Evolutionary conservation across 2,888 invertebrate genomes (phyloP), one percentile per base, ranked within the genome.

Genomic region (Lithophane socia): DNA sequence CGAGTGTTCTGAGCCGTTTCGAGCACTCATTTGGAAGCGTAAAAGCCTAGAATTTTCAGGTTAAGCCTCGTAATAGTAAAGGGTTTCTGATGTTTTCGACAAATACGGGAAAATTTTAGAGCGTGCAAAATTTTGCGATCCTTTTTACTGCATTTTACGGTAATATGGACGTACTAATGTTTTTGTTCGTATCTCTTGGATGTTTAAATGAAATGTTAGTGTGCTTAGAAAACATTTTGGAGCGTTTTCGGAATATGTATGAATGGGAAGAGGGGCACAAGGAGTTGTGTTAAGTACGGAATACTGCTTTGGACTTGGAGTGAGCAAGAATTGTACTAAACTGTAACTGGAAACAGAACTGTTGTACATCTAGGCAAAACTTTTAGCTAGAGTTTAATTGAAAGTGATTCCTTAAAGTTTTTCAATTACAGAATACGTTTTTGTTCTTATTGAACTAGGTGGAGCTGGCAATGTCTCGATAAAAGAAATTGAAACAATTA

Each of bases 1-100:
- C 87, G 91, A 92, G 92, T 91, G 91, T 92, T 92, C 89, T 89
- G 85, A 91, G 91, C 88, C 88, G 90, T 91, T 91, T 89, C 80
- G 68, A 87, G 88, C 90, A 90, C 90, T 92, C 92, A 90, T 92
- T 92, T 89, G 83, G 82, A 88, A 87, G 87, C 85, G 87, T 91
- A 90, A 92, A 91, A 89, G 91, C 91, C 91, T 90, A 87, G 89
- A 90, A 90, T 90, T 90, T 91, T 84, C 90, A 91, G 89, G 90
- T 91, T 88, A 89, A 91, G 77, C 82, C 66, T 79, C 80, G 85
- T 84, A 88, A 90, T 87, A 83, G 87, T 89, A 87, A 86, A 86
- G 85, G 83, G 81, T 82, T 88, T 90, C 87, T 90, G 90, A 89
- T 88, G 88, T 88, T 89, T 89, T 87, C 88, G 58, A 80, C 85